Base-by-base conservation (phyloP, 2,888 invertebrate species). In the Oxycera nigricornis region DNA sequence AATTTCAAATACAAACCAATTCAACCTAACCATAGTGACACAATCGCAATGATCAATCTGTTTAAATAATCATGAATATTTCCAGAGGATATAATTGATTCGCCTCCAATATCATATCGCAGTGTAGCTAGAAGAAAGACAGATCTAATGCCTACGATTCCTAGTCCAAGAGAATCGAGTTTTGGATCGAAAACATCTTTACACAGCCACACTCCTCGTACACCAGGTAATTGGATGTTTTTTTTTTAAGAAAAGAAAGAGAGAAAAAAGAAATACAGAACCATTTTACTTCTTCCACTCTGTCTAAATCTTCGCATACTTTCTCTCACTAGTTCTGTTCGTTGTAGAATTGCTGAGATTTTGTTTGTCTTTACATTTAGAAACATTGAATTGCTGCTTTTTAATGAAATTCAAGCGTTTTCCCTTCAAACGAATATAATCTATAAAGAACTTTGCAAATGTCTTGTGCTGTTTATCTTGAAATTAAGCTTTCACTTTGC, bases 121-220 rank as follows among this genome's bases (percentile, higher is more conserved):
- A 92, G 93, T 78, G 92, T 93, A 82, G 94, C 93, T 81, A 90
- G 94, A 81, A 90, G 94, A 81, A 92, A 94, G 87, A 95, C 95
- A 78, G 95, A 96, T 89, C 89, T 96, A 84, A 93, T 94, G 88
- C 96, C 96, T 79, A 95, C 95, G 80, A 90, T 94, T 86, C 94
- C 95, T 80, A 91, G 89, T 80, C 89, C 91, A 77, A 87, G 91
- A 81, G 92, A 91, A 81, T 85, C 86, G 80, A 85, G 86, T 78
- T 87, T 84, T 80, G 85, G 84, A 82, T 86, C 87, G 81, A 85
- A 86, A 82, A 84, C 87, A 80, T 86, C 88, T 79, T 84, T 86
- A 79, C 84, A 84, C 82, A 82, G 79, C 74, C 74, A 83, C 76
- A 86, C 86, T 79, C 86, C 86, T 80, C 82, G 85, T 82, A 86